Percentiles rank a stretch among this genome's conserved stretches.
Evolutionary conservation across 1,140 invertebrate species (phyloP).

Genomic region (Archegozetes longisetosus): DNA sequence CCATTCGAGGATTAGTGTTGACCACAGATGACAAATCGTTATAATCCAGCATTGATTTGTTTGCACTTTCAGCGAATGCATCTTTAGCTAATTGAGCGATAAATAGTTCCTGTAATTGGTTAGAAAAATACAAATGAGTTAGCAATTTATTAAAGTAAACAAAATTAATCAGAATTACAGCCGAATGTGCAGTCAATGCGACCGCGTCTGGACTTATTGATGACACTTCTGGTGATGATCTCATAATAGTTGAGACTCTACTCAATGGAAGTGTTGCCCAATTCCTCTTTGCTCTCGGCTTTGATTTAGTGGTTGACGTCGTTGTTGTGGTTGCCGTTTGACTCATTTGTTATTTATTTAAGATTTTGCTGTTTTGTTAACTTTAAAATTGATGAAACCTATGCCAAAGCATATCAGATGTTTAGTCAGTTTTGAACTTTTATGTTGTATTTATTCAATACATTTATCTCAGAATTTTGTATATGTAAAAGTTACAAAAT

Average conservation of each 20-base stretch:
- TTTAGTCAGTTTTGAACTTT: background rate
- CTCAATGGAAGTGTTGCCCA: slow-evolving; percentile 15
- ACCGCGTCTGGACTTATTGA: slow-evolving; percentile 19
- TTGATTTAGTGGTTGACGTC: background rate
- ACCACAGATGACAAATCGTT: slow-evolving; percentile 18
- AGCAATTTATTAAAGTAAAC: background rate
- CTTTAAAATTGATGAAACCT: background rate
- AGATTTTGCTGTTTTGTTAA: background rate
- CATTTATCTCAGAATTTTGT: too few species aligned
- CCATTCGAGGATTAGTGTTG: slow-evolving; percentile 4
- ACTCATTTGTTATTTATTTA: background rate
- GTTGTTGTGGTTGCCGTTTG: background rate
- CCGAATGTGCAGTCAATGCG: slow-evolving; percentile 19
- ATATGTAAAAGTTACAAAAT: too few species aligned
- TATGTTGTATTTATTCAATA: too few species aligned
- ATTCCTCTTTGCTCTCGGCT: slow-evolving; percentile 12
- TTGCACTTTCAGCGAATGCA: slow-evolving; percentile 12
- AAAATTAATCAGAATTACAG: slow-evolving; percentile 15
- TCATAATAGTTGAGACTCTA: slow-evolving; percentile 20
- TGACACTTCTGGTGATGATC: slow-evolving; percentile 19
- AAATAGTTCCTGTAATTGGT: slow-evolving; percentile 15
- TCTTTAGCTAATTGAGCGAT: slow-evolving; percentile 16
- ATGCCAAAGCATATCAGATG: background rate
- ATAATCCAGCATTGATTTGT: slow-evolving; percentile 17
- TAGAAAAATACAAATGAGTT: slow-evolving; percentile 1